Base-by-base conservation (phyloP, 1,140 invertebrate genomes). In the Diorhabda sublineata region DNA sequence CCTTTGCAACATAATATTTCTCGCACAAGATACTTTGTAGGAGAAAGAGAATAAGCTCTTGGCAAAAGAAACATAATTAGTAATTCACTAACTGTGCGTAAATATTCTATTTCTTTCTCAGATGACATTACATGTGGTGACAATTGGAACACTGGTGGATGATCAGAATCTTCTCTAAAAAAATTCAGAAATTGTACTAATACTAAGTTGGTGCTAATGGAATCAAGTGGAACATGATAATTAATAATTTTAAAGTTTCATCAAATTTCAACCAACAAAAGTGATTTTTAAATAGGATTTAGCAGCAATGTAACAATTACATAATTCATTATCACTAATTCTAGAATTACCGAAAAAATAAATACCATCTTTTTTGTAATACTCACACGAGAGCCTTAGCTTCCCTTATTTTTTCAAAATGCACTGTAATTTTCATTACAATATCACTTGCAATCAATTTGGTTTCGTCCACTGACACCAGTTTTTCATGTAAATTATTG, bases 1-100 rank as follows among this genome's bases (percentile, higher is more conserved):
- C 94, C 90, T 87, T 92, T 91, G 74, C 89, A 92, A 56, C 92
- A 88, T 57, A 96, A 79, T 67, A 96, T 87, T 84, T 96, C 94
- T 73, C 91, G 85, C 45, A 97, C 79, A 66, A 96, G 83, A 82
- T 90, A 89, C 73, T 92, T 90, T 1, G 92, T 82, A 52, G 92
- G 91, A 3, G 89, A 84, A 69, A 92, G 82, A 3, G 89, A 91
- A 78, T 96, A 96, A 76, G 89, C 88, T 66, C 88, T 84, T 45
- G 94, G 93, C 76, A 96, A 84, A 67, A 96, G 82, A 74, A 92
- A 87, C 79, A 93, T 87, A 42, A 96, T 86, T 45, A 93, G 86
- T 2, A 94, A 85, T 81, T 96, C 93, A 75, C 91, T 91, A 4
- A 96, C 83, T 79, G 90, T 90, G 68, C 92, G 84, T 57, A 96